Evolutionary conservation across 2,888 invertebrate species (phyloP).

Genomic region (Aleiodes alternator): DNA sequence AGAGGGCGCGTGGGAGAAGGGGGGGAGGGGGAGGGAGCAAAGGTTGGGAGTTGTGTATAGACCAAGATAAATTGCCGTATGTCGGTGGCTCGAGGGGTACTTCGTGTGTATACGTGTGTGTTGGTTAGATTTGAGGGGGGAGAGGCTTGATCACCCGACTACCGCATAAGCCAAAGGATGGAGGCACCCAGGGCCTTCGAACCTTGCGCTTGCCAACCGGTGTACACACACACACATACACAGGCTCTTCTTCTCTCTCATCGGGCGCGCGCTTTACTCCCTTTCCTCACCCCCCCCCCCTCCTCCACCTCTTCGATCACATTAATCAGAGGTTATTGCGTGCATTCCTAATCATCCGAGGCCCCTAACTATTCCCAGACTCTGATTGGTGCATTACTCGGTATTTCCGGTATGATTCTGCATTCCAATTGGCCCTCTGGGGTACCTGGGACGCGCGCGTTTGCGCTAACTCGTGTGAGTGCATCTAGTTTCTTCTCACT

Average conservation of each 20-base stretch:
- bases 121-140: constrained; percentile 51
- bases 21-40: not conserved
- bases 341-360: constrained; percentile 76
- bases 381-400: constrained; percentile 76
- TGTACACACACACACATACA: constrained; percentile 63
- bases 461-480: constrained; percentile 46
- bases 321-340: constrained; percentile 76
- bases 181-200: constrained; percentile 50
- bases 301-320: constrained; percentile 65
- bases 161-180: constrained; percentile 67
- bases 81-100: constrained; percentile 30
- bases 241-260: not conserved
- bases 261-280: too few species aligned
- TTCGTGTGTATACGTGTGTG: not conserved
- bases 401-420: constrained; percentile 75
- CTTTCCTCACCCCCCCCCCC: not conserved
- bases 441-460: constrained; percentile 57
- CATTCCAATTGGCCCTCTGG: constrained; percentile 72
- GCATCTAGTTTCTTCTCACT: constrained; percentile 1
- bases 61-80: constrained; percentile 47
- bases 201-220: too few species aligned
- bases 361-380: constrained; percentile 74
- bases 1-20: too few species aligned
- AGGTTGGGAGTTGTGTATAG: constrained; percentile 23
- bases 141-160: constrained; percentile 51